Percentiles rank a stretch among this genome's conserved stretches.
phyloP scores from a whole-genome alignment of 2,797 vertebrate species.

The Anableps anableps region DNA sequence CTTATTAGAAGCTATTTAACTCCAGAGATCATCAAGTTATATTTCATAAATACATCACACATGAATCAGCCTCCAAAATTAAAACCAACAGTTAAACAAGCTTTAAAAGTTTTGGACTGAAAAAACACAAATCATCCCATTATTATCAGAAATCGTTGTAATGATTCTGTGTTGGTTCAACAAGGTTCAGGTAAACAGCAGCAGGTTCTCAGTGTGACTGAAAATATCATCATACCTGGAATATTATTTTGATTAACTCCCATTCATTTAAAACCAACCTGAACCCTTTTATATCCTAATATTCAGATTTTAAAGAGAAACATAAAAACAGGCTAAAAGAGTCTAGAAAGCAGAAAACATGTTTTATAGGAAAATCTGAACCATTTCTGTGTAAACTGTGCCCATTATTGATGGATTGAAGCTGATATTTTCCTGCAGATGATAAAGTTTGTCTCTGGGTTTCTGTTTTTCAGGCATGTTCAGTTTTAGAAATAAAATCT shows the following conservation, averaged over 20 bases:
- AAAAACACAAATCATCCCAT: neutral
- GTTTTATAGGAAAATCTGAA: neutral
- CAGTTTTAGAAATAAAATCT: neutral
- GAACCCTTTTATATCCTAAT: too few species aligned
- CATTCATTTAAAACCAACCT: too few species aligned
- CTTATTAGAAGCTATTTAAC: neutral
- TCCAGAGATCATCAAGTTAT: neutral
- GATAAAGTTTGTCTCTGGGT: neutral
- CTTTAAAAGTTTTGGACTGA: neutral
- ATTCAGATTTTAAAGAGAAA: too few species aligned
- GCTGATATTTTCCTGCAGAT: neutral
- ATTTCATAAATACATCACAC: neutral
- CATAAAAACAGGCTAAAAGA: too few species aligned
- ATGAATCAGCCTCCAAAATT: neutral
- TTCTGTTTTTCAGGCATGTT: neutral
- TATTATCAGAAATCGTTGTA: neutral
- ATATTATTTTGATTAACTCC: too few species aligned
- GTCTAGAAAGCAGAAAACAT: too few species aligned
- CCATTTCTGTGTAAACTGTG: neutral
- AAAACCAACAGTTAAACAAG: neutral
- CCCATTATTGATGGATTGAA: neutral
- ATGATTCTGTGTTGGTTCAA: neutral
- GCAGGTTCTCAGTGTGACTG: neutral
- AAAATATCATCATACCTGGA: neutral
- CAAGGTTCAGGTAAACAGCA: too few species aligned